Conservation (phyloP, 2,797 vertebrate species). For the Thamnophis elegans region DNA sequence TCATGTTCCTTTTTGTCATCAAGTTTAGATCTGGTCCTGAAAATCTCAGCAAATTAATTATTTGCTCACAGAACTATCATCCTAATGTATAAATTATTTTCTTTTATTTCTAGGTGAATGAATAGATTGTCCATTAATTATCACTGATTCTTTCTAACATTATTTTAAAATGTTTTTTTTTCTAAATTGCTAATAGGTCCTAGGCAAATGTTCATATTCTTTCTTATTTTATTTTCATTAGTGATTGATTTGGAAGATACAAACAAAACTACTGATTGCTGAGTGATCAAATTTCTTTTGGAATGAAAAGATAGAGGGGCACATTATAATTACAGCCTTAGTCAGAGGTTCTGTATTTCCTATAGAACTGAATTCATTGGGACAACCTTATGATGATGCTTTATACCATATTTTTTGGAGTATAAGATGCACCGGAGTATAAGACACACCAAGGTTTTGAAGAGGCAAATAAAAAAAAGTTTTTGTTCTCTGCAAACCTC, state of each 20-base stretch:
- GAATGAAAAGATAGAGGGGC: neutral
- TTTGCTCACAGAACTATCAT: constrained; percentile 44
- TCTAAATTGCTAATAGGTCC: constrained; percentile 28
- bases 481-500: too few relatives aligned
- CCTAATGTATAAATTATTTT: constrained; percentile 46
- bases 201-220: constrained; percentile 34
- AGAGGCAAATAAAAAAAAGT: too few relatives aligned
- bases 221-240: constrained; percentile 40
- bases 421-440: too few relatives aligned
- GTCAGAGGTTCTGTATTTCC: neutral
- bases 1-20: constrained; percentile 5
- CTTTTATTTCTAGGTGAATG: constrained; percentile 15
- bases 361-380: neutral
- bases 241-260: constrained; percentile 27
- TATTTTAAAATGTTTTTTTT: neutral
- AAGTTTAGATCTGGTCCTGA: constrained; percentile 5
- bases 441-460: too few relatives aligned
- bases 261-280: neutral
- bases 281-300: neutral
- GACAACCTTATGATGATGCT: neutral
- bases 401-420: neutral
- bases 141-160: constrained; percentile 23
- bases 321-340: neutral
- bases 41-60: constrained; percentile 47
- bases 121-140: constrained; percentile 50